Base-by-base conservation (phyloP, 1,140 invertebrate species). In the Parapsyche elsis region DNA sequence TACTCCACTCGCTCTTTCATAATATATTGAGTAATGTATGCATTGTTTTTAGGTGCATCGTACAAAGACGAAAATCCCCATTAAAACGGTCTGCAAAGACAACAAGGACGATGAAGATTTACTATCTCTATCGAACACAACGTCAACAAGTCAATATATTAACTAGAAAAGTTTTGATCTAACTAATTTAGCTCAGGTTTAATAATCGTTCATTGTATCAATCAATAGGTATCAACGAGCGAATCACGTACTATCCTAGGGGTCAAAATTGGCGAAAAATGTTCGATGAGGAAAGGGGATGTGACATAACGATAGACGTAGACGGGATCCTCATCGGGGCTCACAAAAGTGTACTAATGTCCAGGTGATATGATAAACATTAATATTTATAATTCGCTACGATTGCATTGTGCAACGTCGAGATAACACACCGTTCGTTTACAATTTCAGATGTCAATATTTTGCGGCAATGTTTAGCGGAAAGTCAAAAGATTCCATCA, bases 401-500 rank as follows among this genome's bases (percentile, higher is more conserved):
- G n/a, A n/a, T n/a, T n/a, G n/a, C n/a, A n/a, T n/a, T n/a, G n/a
- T n/a, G n/a, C n/a, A n/a, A n/a, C n/a, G n/a, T n/a, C n/a, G n/a
- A n/a, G n/a, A n/a, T n/a, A n/a, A n/a, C n/a, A n/a, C n/a, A n/a
- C n/a, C n/a, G 23, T 74, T 2, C 26, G 1, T 24, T 4, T 74
- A 49, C 23, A 19, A 0, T 53, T 74, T 46, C 81, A 89, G 88
- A 44, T 97, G 95, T 85, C 94, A 96, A 85, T 98, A 97, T 86
- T 97, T 98, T 88, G 95, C 95, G 5, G 95, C 95, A 38, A 94
- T 97, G 87, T 87, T 97, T 0, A 95, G 94, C 83, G 95, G 95
- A 0, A 93, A 94, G 71, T 96, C 94, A 90, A 91, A 96, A 84
- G 95, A 92, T 84, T 91, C 93, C 64, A 93, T 94, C 59, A 94